Evolutionary conservation across 1,140 invertebrate species (phyloP), one percentile per base, ranked within the genome.

Genomic region (Atta texana): DNA sequence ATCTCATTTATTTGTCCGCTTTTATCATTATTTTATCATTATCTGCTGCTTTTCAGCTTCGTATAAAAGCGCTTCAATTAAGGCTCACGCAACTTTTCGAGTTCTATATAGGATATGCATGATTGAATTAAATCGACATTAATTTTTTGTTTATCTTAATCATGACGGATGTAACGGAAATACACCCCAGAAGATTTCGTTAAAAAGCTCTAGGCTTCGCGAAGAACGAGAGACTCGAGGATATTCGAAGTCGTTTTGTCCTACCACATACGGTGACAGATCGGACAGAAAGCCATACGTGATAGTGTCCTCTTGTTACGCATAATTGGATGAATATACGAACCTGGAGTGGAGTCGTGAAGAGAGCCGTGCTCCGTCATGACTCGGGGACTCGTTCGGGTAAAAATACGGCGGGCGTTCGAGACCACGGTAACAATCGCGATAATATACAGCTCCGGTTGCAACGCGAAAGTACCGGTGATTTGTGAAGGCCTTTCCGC

Each of bases 371-470:
- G 34, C 34, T 16, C 66, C 3, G 78, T 57, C 24, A 49, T 49
- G 77, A 10, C 31, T 34, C 53, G 31, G 5, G 12, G 61, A 55
- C 69, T 59, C 82, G 74, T 85, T 51, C 28, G 49, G 72, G 51
- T 34, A 85, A 66, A 85, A 85, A 68, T 85, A 85, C 74, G 75
- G 53, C 61, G 57, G 57, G 18, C 49, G 10, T 77, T 55, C 59
- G 61, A 77, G 51, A 53, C 39, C 80, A n/a, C 74, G 82, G 87
- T 89, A 87, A 89, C 87, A 82, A 72, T 61, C 74, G 74, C 53
- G 87, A 28, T 88, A 87, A 88, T 82, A 82, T 87, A 88, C 87
- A 82, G 74, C 87, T 87, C 85, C 71, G 74, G 84, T 86, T 81
- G 31, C 71, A 61, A 31, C 59, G 76, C 55, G 55, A 66, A 82